phyloP scores from a whole-genome alignment of 2,113 vertebrate species.

The Myiagra hebetior region DNA sequence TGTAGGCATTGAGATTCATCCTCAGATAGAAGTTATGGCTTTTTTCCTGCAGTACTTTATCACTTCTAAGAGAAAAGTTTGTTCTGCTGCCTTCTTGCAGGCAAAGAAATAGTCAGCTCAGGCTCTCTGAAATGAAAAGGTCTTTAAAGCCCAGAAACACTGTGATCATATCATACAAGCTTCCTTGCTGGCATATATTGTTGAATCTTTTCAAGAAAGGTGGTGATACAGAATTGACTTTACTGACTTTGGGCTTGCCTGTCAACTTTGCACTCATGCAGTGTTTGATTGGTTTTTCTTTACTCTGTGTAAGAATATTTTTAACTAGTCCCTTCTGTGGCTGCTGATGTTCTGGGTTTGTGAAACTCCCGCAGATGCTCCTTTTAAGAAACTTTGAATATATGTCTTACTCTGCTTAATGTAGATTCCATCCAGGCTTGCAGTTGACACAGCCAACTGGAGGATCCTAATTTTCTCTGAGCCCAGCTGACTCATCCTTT shows the following conservation, averaged over 20 bases:
- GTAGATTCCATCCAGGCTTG: background rate
- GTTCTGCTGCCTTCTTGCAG: background rate
- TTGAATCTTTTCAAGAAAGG: background rate
- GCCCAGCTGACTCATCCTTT: background rate
- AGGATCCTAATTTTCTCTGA: background rate
- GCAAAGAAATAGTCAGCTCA: background rate
- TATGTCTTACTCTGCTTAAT: background rate
- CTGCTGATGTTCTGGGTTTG: background rate
- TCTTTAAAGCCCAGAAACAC: background rate
- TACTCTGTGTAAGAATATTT: background rate
- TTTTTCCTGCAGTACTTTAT: background rate
- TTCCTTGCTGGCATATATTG: background rate
- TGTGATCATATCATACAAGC: background rate
- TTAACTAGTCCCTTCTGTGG: background rate
- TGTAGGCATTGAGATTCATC: background rate
- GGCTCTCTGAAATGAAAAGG: background rate
- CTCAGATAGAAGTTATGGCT: background rate
- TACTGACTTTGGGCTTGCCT: background rate
- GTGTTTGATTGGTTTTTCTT: background rate
- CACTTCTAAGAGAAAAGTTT: background rate
- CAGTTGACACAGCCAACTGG: background rate
- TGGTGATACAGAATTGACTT: background rate
- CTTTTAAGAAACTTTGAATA: background rate
- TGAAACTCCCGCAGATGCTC: background rate
- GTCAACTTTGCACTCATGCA: background rate